phyloP scores from a whole-genome alignment of 1,140 invertebrate genomes.

The Drosophila nasuta region DNA sequence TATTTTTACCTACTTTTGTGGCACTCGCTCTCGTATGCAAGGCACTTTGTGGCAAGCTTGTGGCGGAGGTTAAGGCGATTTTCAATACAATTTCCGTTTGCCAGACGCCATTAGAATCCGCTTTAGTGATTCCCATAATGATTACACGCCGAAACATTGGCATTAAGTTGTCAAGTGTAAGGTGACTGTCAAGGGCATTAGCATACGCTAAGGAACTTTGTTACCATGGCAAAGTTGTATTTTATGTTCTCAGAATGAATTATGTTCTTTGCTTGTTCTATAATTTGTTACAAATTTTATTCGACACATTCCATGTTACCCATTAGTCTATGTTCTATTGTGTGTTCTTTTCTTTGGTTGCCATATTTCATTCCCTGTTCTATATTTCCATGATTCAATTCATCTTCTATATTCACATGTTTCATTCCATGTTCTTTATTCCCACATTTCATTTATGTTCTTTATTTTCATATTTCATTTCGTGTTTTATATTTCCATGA shows the following conservation, averaged over 20 bases:
- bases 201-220: not conserved
- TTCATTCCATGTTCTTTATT: too few relatives aligned
- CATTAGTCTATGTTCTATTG: not conserved
- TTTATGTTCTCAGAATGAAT: not conserved
- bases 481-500: not conserved
- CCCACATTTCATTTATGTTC: not conserved
- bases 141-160: constrained; percentile 57
- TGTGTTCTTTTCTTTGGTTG: not conserved
- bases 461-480: not conserved
- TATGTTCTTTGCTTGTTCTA: not conserved
- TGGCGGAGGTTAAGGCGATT: constrained; percentile 59
- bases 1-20: not conserved
- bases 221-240: not conserved
- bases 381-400: not conserved
- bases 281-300: not conserved
- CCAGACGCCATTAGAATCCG: constrained; percentile 68
- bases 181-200: constrained; percentile 23
- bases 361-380: too few relatives aligned
- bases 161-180: constrained; percentile 53
- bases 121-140: constrained; percentile 70
- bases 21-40: constrained; percentile 13
- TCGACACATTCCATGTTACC: not conserved
- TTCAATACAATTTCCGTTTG: constrained; percentile 66
- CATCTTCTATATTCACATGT: not conserved
- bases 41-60: constrained; percentile 9